Base-by-base conservation (phyloP, 92 coral and sea anemone species). In the Hydrozoanthus gracilis region DNA sequence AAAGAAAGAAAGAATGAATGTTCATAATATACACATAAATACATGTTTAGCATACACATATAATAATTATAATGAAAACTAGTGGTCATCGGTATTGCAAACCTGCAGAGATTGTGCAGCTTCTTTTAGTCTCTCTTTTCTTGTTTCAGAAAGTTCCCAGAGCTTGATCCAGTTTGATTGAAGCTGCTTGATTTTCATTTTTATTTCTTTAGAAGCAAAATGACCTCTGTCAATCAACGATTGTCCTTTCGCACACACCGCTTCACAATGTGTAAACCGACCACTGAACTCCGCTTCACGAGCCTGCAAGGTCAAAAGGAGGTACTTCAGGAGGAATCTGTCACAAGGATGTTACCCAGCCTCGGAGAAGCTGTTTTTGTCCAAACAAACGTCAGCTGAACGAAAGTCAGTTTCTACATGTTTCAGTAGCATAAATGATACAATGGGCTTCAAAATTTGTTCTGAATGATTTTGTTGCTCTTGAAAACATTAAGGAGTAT, bases 61-160 rank as follows among this genome's bases (percentile, higher is more conserved):
- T 8, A 71, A 70, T 15, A 84, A 27, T 27, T 3, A 0, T 12
- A n/a, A 18, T 3, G 52, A 18, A 7, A 77, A 61, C 82, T 18
- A 10, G 5, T 15, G 14, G 5, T 51, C 75, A 44, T 11, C 46
- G 27, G 8, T 27, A 48, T 10, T 47, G 45, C 84, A 50, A 85
- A 96, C 99, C 94, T 96, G 98, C 44, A 95, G 82, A 0, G 99
- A 95, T 67, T 96, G 98, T 5, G 94, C 99, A 7, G 99, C 99
- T 72, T 96, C 99, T 67, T 96, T 96, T 0, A 96, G 89, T 54
- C 99, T 86, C 58, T 95, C 99, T 71, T 88, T 88, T 89, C 99
- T 93, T 68, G 93, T 95, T 20, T 87, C 92, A 60, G 88, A 84
- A 6, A 91, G 90, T 80, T 96, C 99, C 62, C 90, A 86, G 67